phyloP scores from a whole-genome alignment of 2,888 invertebrate genomes.

The Hetaerina titia region DNA sequence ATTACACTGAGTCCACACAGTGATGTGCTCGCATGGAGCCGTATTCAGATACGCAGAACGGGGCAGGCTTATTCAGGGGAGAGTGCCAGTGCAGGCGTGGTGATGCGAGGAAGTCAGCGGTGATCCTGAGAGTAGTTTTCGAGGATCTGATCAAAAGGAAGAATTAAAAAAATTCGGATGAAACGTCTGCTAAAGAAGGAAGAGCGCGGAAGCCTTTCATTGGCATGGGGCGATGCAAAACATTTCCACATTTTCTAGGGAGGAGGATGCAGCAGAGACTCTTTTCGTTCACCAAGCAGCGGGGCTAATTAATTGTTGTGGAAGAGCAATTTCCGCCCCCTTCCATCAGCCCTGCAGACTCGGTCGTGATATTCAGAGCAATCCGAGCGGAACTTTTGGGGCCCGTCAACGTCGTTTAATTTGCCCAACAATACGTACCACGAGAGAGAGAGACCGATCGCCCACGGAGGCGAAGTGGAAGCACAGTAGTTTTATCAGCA shows the following conservation, averaged over 20 bases:
- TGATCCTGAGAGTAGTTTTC: background rate
- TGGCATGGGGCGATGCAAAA: background rate
- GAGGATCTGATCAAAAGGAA: background rate
- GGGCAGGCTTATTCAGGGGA: background rate
- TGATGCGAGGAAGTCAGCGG: background rate
- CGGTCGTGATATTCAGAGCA: background rate
- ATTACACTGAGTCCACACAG: background rate
- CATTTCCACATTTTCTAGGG: background rate
- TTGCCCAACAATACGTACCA: constrained; percentile 45
- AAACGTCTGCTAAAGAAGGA: background rate
- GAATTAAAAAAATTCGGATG: background rate
- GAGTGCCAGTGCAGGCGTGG: background rate
- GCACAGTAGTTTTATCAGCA: background rate
- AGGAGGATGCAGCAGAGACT: background rate
- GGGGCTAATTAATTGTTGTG: constrained; percentile 32
- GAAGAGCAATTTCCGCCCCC: background rate
- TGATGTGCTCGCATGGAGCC: background rate
- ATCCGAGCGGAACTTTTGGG: constrained; percentile 18
- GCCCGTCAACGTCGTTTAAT: constrained; percentile 5
- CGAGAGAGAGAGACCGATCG: background rate
- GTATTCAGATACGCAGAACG: background rate
- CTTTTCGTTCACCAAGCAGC: background rate
- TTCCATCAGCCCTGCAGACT: background rate
- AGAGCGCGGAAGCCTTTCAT: background rate
- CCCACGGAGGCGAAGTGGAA: background rate